Conservation (phyloP, 2,113 vertebrate species). For the Cricetomys ansorgei region DNA sequence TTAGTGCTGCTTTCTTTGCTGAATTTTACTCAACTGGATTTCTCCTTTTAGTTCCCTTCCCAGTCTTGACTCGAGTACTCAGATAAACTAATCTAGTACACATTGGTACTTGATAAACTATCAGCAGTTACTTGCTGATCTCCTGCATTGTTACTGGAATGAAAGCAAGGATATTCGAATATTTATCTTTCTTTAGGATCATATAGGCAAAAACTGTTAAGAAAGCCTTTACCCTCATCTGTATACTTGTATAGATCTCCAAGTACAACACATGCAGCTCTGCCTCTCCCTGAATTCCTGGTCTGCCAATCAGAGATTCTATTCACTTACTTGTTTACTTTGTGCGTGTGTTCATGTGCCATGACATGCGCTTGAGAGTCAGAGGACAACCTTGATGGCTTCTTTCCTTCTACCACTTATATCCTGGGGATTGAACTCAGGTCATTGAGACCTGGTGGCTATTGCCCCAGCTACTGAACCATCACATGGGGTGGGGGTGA, state of each 20-base stretch:
- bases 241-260: background rate
- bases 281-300: background rate
- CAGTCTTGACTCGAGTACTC: background rate
- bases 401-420: background rate
- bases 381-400: background rate
- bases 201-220: slow-evolving; percentile 1
- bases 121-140: background rate
- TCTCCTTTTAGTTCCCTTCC: background rate
- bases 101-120: background rate
- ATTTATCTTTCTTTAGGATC: background rate
- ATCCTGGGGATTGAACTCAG: background rate
- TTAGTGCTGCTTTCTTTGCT: background rate
- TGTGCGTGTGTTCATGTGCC: background rate
- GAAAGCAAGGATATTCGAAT: background rate
- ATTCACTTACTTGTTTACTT: background rate
- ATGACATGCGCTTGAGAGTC: background rate
- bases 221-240: background rate
- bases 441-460: background rate
- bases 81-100: background rate
- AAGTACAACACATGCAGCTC: background rate
- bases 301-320: slow-evolving; percentile 1
- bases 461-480: background rate
- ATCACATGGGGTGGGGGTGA: background rate
- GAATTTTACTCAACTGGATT: background rate
- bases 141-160: background rate